Percentiles rank a stretch among this genome's conserved stretches.
Evolutionary conservation across 2,113 vertebrate genomes (phyloP).

Genomic region (Osmerus eperlanus): DNA sequence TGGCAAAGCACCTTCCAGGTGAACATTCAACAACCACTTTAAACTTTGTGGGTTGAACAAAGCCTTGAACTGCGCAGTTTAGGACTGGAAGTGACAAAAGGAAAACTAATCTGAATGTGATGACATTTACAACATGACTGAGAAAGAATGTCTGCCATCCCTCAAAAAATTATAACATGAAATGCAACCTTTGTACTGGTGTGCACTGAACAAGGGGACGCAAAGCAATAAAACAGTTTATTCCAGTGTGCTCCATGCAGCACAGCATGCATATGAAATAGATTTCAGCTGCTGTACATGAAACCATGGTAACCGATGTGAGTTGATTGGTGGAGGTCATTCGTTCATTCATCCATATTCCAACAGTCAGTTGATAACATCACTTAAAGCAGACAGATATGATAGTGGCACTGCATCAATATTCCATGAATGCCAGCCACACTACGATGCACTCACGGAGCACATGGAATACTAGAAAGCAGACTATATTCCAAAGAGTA

Average conservation of each 20-base stretch:
- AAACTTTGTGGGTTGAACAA: not conserved
- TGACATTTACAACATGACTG: not conserved
- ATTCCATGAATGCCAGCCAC: slow-evolving; percentile 24
- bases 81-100: not conserved
- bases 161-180: not conserved
- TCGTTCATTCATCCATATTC: not conserved
- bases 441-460: slow-evolving; percentile 4
- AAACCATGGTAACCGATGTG: not conserved
- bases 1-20: not conserved
- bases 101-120: not conserved
- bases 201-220: not conserved
- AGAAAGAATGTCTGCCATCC: not conserved
- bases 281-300: not conserved
- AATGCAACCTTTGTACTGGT: not conserved
- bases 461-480: slow-evolving; percentile 6
- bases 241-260: not conserved
- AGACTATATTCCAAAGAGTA: not conserved
- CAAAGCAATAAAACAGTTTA: not conserved
- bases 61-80: not conserved
- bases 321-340: not conserved
- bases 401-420: slow-evolving; percentile 38
- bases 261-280: not conserved
- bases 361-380: slow-evolving; percentile 24
- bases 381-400: slow-evolving; percentile 31
- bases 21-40: not conserved